Conservation (phyloP, 1,140 invertebrate species). For the Zaprionus capensis region DNA sequence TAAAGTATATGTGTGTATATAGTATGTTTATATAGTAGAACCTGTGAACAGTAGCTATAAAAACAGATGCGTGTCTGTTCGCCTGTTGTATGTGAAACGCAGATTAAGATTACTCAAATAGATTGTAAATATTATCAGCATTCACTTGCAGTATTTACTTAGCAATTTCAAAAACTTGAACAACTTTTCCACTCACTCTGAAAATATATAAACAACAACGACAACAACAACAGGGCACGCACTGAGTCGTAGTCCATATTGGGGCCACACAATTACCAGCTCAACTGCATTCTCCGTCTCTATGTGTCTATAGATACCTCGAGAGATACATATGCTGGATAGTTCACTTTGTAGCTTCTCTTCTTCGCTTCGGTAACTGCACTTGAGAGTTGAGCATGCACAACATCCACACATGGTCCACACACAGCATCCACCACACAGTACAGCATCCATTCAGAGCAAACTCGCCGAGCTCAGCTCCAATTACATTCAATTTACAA, state of each 20-base stretch:
- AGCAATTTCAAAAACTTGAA: conserved; percentile 35
- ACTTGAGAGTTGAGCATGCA: conserved; percentile 51
- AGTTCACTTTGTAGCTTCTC: conserved; percentile 72
- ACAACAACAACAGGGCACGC: conserved; percentile 10
- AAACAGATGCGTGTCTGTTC: neutral
- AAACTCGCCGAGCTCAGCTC: conserved; percentile 36
- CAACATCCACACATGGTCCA: neutral
- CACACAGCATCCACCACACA: neutral
- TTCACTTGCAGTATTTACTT: conserved; percentile 42
- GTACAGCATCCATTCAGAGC: neutral
- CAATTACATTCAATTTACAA: conserved; percentile 75
- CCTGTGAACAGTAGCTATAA: conserved; percentile 11
- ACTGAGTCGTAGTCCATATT: conserved; percentile 16
- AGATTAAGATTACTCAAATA: conserved; percentile 58
- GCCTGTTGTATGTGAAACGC: conserved; percentile 26
- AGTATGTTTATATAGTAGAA: neutral
- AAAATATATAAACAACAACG: conserved; percentile 5
- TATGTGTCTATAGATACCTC: conserved; percentile 7
- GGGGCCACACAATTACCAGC: conserved; percentile 31
- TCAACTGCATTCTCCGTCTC: neutral
- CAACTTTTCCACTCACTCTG: conserved; percentile 30
- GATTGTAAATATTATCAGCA: conserved; percentile 72
- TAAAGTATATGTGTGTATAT: conserved; percentile 12
- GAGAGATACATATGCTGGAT: conserved; percentile 12
- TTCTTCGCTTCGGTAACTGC: conserved; percentile 43